Conservation (phyloP, 2,113 vertebrate species). For the Nansenia antarctica region DNA sequence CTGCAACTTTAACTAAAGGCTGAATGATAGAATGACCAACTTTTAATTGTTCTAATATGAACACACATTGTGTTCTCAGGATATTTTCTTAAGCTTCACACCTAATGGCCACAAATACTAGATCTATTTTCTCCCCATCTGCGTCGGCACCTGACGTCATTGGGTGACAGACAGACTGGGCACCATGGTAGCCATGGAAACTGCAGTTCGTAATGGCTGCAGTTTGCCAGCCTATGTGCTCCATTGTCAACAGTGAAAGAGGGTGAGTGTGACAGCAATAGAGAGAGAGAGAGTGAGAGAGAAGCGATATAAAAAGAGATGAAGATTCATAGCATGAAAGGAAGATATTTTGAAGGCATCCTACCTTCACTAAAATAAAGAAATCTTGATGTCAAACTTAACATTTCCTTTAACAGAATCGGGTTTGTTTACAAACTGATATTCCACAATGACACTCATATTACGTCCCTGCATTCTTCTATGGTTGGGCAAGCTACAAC, state of each 20-base stretch:
- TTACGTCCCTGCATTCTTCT: background rate
- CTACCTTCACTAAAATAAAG: slow-evolving; percentile 4
- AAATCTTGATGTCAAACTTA: background rate
- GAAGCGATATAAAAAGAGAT: slow-evolving; percentile 1
- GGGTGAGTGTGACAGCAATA: background rate
- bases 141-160: slow-evolving; percentile 71
- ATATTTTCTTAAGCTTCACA: slow-evolving; percentile 16
- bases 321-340: background rate
- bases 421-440: background rate
- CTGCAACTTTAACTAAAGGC: background rate
- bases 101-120: slow-evolving; percentile 35
- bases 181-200: slow-evolving; percentile 76
- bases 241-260: slow-evolving; percentile 21
- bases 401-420: background rate
- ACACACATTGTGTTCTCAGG: background rate
- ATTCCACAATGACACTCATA: background rate
- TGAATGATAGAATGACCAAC: background rate
- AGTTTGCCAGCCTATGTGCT: slow-evolving; percentile 40
- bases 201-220: slow-evolving; percentile 55
- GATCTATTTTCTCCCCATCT: slow-evolving; percentile 50
- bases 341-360: background rate
- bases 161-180: slow-evolving; percentile 60
- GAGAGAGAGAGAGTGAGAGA: slow-evolving; percentile 21
- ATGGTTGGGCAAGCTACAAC: too few relatives aligned
- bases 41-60: background rate